Base-by-base conservation (phyloP, 2,797 vertebrate genomes). In the Carapus acus region DNA sequence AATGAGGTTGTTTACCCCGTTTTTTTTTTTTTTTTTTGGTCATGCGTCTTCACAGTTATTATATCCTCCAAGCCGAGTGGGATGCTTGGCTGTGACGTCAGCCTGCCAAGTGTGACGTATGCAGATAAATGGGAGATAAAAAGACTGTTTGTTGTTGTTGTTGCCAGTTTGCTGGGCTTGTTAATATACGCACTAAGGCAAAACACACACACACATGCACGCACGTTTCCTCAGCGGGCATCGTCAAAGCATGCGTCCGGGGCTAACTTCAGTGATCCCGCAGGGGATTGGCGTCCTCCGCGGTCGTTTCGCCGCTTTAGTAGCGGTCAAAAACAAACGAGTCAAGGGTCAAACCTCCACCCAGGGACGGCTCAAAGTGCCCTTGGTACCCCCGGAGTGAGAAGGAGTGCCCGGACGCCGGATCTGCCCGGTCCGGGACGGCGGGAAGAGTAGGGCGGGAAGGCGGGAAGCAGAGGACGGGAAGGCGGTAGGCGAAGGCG, bases 131-230 rank as follows among this genome's bases (percentile, higher is more conserved):
- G 15, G 7, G 38, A 33, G 31, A 13, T 13, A n/a, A 48, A 49
- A 63, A 31, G 49, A 44, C 46, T 48, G 40, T 34, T 43, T 36
- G 34, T 23, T 38, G 40, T 37, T 42, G 33, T 13, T 18, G 1
- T 20, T 38, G 38, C 18, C 7, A 7, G 20, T 33, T 33, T 2
- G 39, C 20, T 71, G 33, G 20, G 9, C 42, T 22, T 38, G 13
- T 48, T 18, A 15, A 18, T 18, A 12, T 41, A 41, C 39, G 39
- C 39, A 2, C 17, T 17, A 13, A 41, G n/a, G 31, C 11, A 4
- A 27, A 4, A 27, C 56, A 14, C 18, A 58, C 61, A 42, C 8
- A 55, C 59, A 64, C 67, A 79, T 60, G 56, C 73, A 65, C 53
- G 34, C 34, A n/a, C 34, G 20, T 39, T 46, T 39, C 16, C 18